Base-by-base conservation (phyloP, 1,140 invertebrate genomes). In the Armadillidium nasatum region DNA sequence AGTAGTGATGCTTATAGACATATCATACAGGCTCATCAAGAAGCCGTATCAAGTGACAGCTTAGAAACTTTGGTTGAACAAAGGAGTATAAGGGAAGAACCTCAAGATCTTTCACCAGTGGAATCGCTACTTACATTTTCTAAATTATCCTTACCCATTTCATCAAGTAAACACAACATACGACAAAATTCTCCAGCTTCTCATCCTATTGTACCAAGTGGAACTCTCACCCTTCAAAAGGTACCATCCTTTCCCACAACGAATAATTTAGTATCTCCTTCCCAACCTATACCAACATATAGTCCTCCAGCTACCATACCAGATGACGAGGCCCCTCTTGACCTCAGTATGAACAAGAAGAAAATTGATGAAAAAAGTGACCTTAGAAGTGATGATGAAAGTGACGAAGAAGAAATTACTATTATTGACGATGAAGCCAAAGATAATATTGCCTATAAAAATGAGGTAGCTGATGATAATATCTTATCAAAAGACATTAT, bases 281-380 rank as follows among this genome's bases (percentile, higher is more conserved):
- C 11, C 21, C 15, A 15, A 68, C 72, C 23, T 13, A 68, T 43
- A 71, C 68, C 60, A 74, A 43, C 69, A 78, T 22, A 76, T 77
- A 44, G 22, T 73, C 54, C 68, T 70, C 66, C 77, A 78, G 15
- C 74, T 46, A 21, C 69, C 73, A 43, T 78, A 71, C 44, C 67
- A 73, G 43, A 44, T 67, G 77, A 80, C 11, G 78, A 81, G 43
- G 72, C 76, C 22, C 81, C 81, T 6, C 76, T 82, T 13, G 81
- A 82, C 60, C 76, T 82, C 19, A 82, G 81, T 60, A 78, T 79
- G 75, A 82, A 80, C 60, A 78, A 71, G 50, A 60, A 19, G 19
- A 60, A 60, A 13, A 60, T 13, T 19, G 50, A 60, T 60, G 50
- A 60, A 15, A 60, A 60, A 3, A 19, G 1, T 15, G 50, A 60